Evolutionary conservation across 2,888 invertebrate genomes (phyloP).

Genomic region (Catocala sponsa): DNA sequence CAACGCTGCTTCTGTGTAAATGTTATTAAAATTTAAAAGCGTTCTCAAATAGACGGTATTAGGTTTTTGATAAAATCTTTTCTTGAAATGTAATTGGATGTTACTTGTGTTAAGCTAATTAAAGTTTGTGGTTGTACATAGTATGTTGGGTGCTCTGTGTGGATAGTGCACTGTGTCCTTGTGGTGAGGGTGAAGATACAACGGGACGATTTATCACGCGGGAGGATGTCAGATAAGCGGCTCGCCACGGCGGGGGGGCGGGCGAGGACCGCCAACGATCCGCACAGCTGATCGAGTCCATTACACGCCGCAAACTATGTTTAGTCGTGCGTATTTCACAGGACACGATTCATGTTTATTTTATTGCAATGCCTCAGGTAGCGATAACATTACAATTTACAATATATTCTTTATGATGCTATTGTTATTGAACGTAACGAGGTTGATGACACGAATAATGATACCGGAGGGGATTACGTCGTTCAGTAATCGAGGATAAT

Average conservation of each 20-base stretch:
- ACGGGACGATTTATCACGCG: conserved; percentile 77
- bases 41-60: conserved; percentile 38
- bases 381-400: conserved; percentile 22
- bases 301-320: conserved; percentile 54
- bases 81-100: not conserved
- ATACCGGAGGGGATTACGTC: conserved; percentile 3
- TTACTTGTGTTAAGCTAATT: not conserved
- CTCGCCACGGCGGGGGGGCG: conserved; percentile 50
- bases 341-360: conserved; percentile 35
- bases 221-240: conserved; percentile 75
- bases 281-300: conserved; percentile 66
- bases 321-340: conserved; percentile 45
- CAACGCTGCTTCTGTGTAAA: conserved; percentile 59
- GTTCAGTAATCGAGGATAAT: conserved; percentile 17
- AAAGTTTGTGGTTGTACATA: not conserved
- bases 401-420: conserved; percentile 22
- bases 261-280: conserved; percentile 47
- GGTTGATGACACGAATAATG: conserved; percentile 6
- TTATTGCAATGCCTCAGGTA: conserved; percentile 38
- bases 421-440: conserved; percentile 9
- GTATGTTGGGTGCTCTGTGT: conserved; percentile 20
- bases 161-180: conserved; percentile 59
- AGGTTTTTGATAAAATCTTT: conserved; percentile 35
- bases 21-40: conserved; percentile 55
- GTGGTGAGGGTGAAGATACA: conserved; percentile 71